Conservation (phyloP, 2,888 invertebrate species). For the Rotaria macrura region DNA sequence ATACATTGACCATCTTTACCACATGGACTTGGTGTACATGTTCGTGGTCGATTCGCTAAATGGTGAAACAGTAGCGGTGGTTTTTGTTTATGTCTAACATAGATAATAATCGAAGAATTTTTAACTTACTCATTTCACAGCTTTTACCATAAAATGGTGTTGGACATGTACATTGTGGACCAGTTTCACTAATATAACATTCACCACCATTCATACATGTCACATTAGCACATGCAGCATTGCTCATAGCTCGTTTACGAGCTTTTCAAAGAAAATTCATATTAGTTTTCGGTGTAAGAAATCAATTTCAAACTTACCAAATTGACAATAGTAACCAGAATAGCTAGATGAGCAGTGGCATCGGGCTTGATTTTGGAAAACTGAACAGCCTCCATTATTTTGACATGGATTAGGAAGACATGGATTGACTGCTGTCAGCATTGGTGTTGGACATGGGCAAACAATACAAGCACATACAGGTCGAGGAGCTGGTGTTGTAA, state of each 20-base stretch:
- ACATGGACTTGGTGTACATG: conserved; percentile 35
- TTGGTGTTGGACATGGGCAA: not conserved
- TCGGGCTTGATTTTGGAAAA: not conserved
- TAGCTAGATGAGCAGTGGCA: not conserved
- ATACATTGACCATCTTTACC: conserved; percentile 35
- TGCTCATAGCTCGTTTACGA: not conserved
- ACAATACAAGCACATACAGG: not conserved
- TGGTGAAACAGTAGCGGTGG: not conserved
- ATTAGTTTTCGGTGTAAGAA: no score
- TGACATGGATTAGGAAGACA: conserved; percentile 26
- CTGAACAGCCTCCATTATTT: conserved; percentile 21
- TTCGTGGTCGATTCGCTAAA: not conserved
- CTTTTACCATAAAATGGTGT: not conserved
- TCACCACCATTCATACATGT: conserved; percentile 21
- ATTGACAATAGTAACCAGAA: conserved; percentile 21
- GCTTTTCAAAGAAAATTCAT: not conserved
- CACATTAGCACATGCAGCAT: not conserved
- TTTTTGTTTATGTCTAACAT: no score
- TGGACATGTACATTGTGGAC: conserved; percentile 17
- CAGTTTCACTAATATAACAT: not conserved
- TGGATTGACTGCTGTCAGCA: not conserved
- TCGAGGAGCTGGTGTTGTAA: not conserved
- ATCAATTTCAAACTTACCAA: not conserved
- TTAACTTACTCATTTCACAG: not conserved
- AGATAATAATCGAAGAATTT: no score